A percentile compares a stretch with the other conserved stretches of the same genome.
These are phyloP conservation scores for Psix sp. DNA, from an alignment of 1,140 invertebrate genomes.

Conservation along the genomic window DNA sequence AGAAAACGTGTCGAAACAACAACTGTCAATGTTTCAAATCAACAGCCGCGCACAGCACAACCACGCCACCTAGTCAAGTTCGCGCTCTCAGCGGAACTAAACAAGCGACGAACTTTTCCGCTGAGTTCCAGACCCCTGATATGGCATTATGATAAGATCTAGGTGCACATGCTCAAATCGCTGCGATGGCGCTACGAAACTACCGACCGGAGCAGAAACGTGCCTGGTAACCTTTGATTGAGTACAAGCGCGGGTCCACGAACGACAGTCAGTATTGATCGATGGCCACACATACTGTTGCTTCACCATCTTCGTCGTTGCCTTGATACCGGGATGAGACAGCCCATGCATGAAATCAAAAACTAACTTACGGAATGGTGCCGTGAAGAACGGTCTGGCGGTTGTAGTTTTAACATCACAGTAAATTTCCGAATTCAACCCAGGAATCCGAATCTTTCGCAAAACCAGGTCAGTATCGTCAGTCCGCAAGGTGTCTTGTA, in stretches of 20 bases:
- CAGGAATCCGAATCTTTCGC: background rate
- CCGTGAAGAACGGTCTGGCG: slow-evolving; percentile 29
- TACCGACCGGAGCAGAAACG: background rate
- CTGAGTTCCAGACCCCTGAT: too few species aligned
- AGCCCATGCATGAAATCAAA: slow-evolving; percentile 6
- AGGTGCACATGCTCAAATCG: slow-evolving; percentile 41
- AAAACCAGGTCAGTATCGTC: background rate
- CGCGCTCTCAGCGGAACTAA: too few species aligned
- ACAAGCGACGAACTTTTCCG: too few species aligned
- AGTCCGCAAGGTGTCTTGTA: background rate
- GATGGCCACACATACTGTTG: slow-evolving; percentile 37
- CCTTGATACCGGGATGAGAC: slow-evolving; percentile 13
- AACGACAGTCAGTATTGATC: slow-evolving; percentile 8
- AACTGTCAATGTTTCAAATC: too few species aligned
- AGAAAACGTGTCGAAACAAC: too few species aligned
- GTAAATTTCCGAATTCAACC: background rate
- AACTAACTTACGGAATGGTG: slow-evolving; percentile 7
- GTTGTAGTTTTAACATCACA: background rate
- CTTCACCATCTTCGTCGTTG: slow-evolving; percentile 7
- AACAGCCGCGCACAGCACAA: too few species aligned
- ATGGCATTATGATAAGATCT: slow-evolving; percentile 21
- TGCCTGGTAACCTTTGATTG: slow-evolving; percentile 27
- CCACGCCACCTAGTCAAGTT: too few species aligned
- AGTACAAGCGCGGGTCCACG: slow-evolving; percentile 20
- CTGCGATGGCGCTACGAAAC: background rate